Base-by-base conservation (phyloP, 2,113 vertebrate genomes). In the Anser cygnoides region DNA sequence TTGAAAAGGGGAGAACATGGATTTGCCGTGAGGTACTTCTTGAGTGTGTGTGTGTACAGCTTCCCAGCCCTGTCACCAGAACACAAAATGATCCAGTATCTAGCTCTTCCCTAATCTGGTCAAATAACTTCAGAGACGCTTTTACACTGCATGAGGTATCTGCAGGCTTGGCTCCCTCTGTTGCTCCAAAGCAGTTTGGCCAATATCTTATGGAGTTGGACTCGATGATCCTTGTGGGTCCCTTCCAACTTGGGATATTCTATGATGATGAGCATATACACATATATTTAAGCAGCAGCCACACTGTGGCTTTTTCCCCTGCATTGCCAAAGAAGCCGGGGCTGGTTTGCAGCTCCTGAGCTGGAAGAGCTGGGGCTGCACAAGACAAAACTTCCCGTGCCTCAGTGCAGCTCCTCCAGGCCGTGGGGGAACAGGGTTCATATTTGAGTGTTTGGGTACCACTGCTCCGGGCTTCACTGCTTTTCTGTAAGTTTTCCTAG, bases 271-370 rank as follows among this genome's bases (percentile, higher is more conserved):
- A 11, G n/a, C 14, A 26, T 12, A 31, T 39, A 15, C 13, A 37
- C 26, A 1, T 31, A 0, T 35, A 21, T 67, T 72, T 79, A 62
- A 87, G 57, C 37, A 78, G 49, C 13, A 70, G 52, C 12, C 72
- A 44, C 23, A 43, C 14, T 44, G 2, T 2, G 1, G 6, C 19
- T 21, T 81, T 92, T 59, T 26, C 33, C 26, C 46, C 0, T 65
- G 26, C 7, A 1, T 39, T 90, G 33, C 43, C 72, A 8, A 52
- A 54, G 18, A 26, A 65, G 7, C 39, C 31, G 41, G 81, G 52
- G 70, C 52, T 82, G 70, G 13, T 90, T 71, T 87, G 49, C 54
- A 77, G 79, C 63, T 83, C 41, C 70, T 23, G 88, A 88, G 90
- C 85, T 90, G 78, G 33, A n/a, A 4, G 22, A 79, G 54, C 5